Evolutionary conservation across 2,797 vertebrate genomes (phyloP).

Genomic region (Eupleurogrammus muticus): DNA sequence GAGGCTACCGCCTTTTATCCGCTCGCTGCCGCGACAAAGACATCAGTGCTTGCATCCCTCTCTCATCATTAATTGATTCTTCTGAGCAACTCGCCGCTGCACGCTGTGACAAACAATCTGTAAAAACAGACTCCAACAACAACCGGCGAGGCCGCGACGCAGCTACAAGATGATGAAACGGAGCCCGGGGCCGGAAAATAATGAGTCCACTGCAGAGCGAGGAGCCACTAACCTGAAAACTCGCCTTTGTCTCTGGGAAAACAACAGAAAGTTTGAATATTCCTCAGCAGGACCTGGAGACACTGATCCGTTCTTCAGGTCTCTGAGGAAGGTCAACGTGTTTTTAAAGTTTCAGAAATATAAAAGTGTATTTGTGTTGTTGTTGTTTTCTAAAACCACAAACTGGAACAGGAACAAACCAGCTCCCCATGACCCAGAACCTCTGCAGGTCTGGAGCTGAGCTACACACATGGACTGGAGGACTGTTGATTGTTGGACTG

Average conservation of each 20-base stretch:
- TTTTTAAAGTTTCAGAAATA: background rate
- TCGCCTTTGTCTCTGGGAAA: constrained; percentile 83
- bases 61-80: constrained; percentile 89
- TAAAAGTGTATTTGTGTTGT: background rate
- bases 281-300: constrained; percentile 5
- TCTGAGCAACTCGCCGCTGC: constrained; percentile 82
- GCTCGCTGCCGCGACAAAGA: constrained; percentile 84
- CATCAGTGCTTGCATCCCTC: constrained; percentile 82
- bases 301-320: background rate
- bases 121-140: constrained; percentile 49
- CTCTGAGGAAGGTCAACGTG: constrained; percentile 1
- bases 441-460: background rate
- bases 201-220: constrained; percentile 85
- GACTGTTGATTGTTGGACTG: too few relatives aligned
- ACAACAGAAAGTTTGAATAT: constrained; percentile 83
- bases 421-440: background rate
- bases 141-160: constrained; percentile 85
- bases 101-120: constrained; percentile 51
- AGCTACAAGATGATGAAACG: constrained; percentile 87
- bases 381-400: background rate
- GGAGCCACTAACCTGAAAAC: constrained; percentile 88
- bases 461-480: too few relatives aligned
- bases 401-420: constrained; percentile 2
- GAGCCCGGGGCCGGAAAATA: constrained; percentile 89
- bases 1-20: constrained; percentile 84